Percentiles rank a stretch among this genome's conserved stretches.
phyloP scores from a whole-genome alignment of 2,888 invertebrate genomes.

The Ormia ochracea region DNA sequence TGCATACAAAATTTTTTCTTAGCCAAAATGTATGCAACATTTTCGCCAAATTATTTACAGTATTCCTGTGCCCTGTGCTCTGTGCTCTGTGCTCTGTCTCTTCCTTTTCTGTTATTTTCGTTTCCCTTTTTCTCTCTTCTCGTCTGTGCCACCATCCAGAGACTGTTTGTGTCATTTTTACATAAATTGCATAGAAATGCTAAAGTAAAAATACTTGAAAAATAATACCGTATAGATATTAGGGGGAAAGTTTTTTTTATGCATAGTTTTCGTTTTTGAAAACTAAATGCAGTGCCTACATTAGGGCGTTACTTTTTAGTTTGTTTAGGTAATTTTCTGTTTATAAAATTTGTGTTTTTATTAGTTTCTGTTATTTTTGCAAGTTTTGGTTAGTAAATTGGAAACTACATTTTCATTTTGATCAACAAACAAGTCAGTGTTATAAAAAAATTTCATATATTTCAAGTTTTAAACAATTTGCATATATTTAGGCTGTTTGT shows the following conservation, averaged over 20 bases:
- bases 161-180: neutral
- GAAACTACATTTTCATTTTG: constrained; percentile 56
- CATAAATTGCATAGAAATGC: neutral
- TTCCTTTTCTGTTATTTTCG: neutral
- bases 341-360: constrained; percentile 52
- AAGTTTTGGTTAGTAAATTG: constrained; percentile 34
- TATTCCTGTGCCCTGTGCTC: neutral
- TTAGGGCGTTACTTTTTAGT: constrained; percentile 48
- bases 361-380: constrained; percentile 36
- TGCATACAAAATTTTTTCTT: constrained; percentile 13
- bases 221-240: constrained; percentile 37
- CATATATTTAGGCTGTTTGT: constrained; percentile 44
- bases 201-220: constrained; percentile 21
- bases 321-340: constrained; percentile 48
- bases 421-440: constrained; percentile 38
- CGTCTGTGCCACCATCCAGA: neutral
- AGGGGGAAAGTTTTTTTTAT: constrained; percentile 2
- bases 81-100: neutral
- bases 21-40: constrained; percentile 64
- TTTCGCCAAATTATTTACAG: constrained; percentile 63
- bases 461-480: constrained; percentile 43
- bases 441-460: constrained; percentile 14
- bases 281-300: constrained; percentile 44
- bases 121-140: neutral
- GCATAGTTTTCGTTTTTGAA: neutral